phyloP scores from a whole-genome alignment of 2,888 invertebrate species.

The Archips xylosteana region DNA sequence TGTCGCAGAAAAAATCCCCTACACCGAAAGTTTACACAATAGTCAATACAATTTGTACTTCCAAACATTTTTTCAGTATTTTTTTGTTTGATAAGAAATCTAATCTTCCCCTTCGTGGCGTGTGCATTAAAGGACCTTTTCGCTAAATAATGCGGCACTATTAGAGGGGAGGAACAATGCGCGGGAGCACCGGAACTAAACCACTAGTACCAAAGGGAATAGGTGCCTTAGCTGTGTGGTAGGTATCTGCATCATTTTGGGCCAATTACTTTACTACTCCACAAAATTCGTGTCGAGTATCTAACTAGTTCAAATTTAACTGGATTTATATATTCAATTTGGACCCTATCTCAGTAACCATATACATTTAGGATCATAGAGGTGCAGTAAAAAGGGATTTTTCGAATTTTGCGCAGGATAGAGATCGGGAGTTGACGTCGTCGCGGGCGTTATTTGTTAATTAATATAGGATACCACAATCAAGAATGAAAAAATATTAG shows the following conservation, averaged over 20 bases:
- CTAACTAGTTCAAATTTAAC: too few relatives aligned
- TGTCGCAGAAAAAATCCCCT: slow-evolving; percentile 45
- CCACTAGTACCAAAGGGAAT: slow-evolving; percentile 76
- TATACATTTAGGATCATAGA: too few relatives aligned
- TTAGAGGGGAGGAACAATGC: slow-evolving; percentile 73
- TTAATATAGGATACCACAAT: background rate
- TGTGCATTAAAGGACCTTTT: slow-evolving; percentile 80
- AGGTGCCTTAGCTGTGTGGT: slow-evolving; percentile 60
- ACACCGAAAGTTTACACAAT: slow-evolving; percentile 47
- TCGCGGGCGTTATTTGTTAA: background rate
- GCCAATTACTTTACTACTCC: too few relatives aligned
- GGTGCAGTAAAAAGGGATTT: too few relatives aligned
- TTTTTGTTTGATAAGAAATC: slow-evolving; percentile 79
- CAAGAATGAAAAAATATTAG: background rate
- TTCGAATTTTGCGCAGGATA: too few relatives aligned
- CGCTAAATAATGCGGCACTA: slow-evolving; percentile 80
- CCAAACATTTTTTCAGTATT: slow-evolving; percentile 57
- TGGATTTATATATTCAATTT: too few relatives aligned
- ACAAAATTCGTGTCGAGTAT: too few relatives aligned
- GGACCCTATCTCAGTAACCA: too few relatives aligned
- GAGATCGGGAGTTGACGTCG: too few relatives aligned
- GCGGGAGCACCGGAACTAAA: slow-evolving; percentile 80
- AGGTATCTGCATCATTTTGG: slow-evolving; percentile 48
- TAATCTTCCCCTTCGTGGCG: slow-evolving; percentile 73
- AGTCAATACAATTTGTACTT: slow-evolving; percentile 58